Evolutionary conservation across 2,113 vertebrate species (phyloP).

Genomic region (Pachycephala philippinensis): DNA sequence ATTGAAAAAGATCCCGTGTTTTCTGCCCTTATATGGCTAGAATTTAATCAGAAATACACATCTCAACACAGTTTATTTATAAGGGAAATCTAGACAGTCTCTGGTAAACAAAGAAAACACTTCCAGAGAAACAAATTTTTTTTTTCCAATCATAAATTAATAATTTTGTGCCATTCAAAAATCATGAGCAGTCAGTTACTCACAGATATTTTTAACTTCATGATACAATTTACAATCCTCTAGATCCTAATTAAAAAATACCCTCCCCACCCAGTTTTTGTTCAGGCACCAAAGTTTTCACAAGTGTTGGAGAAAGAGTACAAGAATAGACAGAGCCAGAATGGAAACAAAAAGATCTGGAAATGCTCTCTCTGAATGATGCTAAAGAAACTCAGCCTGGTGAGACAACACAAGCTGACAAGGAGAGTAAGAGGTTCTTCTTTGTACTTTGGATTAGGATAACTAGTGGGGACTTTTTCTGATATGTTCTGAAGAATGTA

Average conservation of each 20-base stretch:
- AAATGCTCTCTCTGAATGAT: background rate
- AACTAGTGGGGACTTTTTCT: background rate
- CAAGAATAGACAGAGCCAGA: background rate
- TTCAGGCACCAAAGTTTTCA: background rate
- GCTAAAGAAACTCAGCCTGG: background rate
- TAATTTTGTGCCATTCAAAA: background rate
- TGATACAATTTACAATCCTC: background rate
- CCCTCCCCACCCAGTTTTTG: fast-evolving
- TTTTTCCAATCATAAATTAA: background rate
- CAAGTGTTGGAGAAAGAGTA: background rate
- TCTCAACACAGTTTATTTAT: background rate
- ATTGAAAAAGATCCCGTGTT: background rate
- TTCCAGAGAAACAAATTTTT: background rate
- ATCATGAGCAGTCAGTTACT: background rate
- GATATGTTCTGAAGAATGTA: background rate
- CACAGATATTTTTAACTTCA: background rate
- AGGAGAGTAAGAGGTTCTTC: background rate
- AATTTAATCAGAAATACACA: background rate
- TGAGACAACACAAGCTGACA: background rate
- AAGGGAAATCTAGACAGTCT: background rate
- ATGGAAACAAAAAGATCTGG: background rate
- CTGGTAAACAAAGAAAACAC: background rate
- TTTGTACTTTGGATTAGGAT: background rate
- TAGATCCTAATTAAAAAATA: background rate
- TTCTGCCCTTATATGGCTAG: background rate